phyloP scores from a whole-genome alignment of 2,797 vertebrate species.

The Pelochelys cantorii region DNA sequence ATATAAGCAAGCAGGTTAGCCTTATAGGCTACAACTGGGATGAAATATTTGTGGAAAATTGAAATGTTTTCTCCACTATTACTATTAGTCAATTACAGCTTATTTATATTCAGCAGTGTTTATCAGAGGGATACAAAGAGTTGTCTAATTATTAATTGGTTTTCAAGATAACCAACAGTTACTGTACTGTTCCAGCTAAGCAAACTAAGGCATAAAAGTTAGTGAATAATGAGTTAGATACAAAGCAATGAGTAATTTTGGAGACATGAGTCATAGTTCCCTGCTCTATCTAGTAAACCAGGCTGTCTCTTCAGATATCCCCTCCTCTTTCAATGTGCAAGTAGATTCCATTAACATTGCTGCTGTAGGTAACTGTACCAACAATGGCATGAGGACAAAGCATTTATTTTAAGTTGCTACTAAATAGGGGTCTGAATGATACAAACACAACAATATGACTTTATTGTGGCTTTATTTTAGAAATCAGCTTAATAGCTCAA shows the following conservation, averaged over 20 bases:
- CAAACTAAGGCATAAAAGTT: background rate
- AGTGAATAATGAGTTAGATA: slow-evolving; percentile 5
- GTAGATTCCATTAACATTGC: background rate
- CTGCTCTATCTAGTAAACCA: background rate
- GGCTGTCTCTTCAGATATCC: background rate
- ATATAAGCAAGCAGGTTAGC: too few relatives aligned
- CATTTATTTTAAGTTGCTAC: slow-evolving; percentile 1
- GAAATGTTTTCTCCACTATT: background rate
- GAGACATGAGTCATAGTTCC: background rate
- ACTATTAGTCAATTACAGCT: background rate
- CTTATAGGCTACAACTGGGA: background rate
- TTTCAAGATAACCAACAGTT: background rate
- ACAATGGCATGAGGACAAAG: background rate
- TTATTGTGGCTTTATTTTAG: slow-evolving; percentile 16
- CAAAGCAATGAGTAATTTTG: slow-evolving; percentile 10
- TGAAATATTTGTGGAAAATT: background rate
- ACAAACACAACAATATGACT: background rate
- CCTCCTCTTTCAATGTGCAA: background rate
- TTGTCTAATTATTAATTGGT: background rate
- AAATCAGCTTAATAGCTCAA: slow-evolving; percentile 8
- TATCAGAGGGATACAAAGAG: background rate
- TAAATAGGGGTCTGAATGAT: background rate
- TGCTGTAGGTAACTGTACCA: background rate
- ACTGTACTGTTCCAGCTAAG: background rate
- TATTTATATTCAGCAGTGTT: background rate